Evolutionary conservation across 2,888 invertebrate genomes (phyloP).

Genomic region (Pseudococcus longispinus): DNA sequence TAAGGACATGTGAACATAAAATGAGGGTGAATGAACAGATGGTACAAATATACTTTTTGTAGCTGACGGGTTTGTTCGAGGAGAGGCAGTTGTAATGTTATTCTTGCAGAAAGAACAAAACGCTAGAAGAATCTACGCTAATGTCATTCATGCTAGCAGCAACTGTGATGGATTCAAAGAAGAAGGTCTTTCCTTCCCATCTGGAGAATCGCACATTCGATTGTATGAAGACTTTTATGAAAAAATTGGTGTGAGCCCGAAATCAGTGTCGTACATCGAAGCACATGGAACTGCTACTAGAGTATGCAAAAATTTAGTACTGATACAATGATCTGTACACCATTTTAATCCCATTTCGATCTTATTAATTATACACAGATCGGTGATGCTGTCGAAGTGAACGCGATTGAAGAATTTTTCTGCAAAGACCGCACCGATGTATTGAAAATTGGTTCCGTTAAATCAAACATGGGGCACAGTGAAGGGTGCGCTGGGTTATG

Average conservation of each 20-base stretch:
- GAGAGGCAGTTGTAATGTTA: conserved; percentile 63
- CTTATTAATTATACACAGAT: conserved; percentile 64
- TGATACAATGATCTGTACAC: too few species aligned
- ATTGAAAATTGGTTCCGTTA: conserved; percentile 85
- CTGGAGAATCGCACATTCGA: conserved; percentile 9
- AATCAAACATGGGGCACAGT: conserved; percentile 92
- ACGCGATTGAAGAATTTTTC: conserved; percentile 81
- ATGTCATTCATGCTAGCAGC: conserved; percentile 62
- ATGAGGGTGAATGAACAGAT: too few species aligned
- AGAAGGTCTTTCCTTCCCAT: conserved; percentile 44
- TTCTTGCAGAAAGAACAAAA: conserved; percentile 63
- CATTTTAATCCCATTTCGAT: too few species aligned
- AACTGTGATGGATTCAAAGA: conserved; percentile 67
- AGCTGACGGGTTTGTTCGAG: conserved; percentile 64
- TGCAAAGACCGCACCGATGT: conserved; percentile 75
- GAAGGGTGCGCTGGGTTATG: conserved; percentile 86
- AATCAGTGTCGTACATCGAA: conserved; percentile 59
- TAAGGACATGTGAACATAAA: too few species aligned
- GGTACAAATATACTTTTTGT: background rate
- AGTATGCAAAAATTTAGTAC: conserved; percentile 47
- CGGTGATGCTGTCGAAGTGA: conserved; percentile 91
- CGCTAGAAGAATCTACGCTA: conserved; percentile 64
- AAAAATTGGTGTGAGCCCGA: conserved; percentile 56
- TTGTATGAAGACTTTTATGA: conserved; percentile 58
- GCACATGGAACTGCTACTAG: conserved; percentile 59